Evolutionary conservation across 2,113 vertebrate genomes (phyloP), one percentile per base, ranked within the genome.

Genomic region (Sus scrofa): DNA sequence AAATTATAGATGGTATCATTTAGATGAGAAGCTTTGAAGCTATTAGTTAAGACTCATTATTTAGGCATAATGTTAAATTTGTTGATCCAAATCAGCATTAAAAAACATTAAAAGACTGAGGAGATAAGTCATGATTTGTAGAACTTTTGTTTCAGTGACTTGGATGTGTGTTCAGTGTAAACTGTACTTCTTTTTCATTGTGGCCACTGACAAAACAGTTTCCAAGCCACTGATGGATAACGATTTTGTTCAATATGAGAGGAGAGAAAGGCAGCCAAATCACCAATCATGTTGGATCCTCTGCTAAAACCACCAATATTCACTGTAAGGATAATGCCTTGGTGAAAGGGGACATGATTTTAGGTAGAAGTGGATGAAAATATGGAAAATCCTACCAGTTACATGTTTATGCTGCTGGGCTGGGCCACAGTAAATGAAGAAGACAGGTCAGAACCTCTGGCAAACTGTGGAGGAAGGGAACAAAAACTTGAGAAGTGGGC

Each of bases 51-150:
- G 7, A 44, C 3, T 3, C 39, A 81, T 32, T 91, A 58, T 27
- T 56, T 24, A 74, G 50, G 73, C 71, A 65, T 79, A 24, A 79
- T 84, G 58, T 60, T 75, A 96, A 89, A 84, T 50, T 27, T 86
- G 3, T 71, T 39, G 4, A 54, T 79, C 26, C 54, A 74, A 89
- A 56, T 12, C 20, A 70, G 19, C 56, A 79, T 65, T 50, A 88
- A 52, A 92, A 60, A 83, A 71, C 26, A 95, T 63, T n/a, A 75
- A 85, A 82, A 52, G 30, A 56, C 15, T 78, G 50, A 34, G 44
- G 30, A 34, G 26, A 22, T 67, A 70, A 84, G 32, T 39, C 19
- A n/a, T 77, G 54, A n/a, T 65, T 67, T 67, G 32, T 54, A 67
- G 56, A 77, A 78, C 30, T 83, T 88, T n/a, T 39, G 10, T 91